These are phyloP conservation scores for Gastrophryne carolinensis DNA, from an alignment of 2,797 vertebrate genomes.

Conservation along the genomic window DNA sequence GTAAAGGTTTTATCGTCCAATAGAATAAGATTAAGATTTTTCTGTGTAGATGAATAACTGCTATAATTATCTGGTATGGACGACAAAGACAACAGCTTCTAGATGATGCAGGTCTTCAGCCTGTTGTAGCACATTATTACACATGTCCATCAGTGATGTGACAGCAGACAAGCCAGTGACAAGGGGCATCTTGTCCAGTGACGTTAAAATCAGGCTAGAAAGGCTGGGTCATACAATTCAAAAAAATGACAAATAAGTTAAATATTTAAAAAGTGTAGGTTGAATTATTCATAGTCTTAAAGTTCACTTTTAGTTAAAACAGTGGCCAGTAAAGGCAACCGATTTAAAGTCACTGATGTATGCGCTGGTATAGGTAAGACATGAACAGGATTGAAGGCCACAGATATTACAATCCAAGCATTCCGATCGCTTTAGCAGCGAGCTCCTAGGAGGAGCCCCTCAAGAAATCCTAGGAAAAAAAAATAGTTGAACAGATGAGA, in stretches of 20 bases:
- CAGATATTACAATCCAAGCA: slow-evolving; percentile 34
- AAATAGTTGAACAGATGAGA: not conserved
- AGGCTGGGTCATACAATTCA: not conserved
- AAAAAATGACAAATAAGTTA: slow-evolving; percentile 28
- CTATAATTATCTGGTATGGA: not conserved
- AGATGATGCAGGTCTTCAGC: not conserved
- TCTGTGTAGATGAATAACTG: too few species aligned
- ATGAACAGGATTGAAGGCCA: slow-evolving; percentile 46
- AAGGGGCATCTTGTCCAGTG: not conserved
- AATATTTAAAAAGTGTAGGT: slow-evolving; percentile 30
- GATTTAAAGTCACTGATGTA: slow-evolving; percentile 24
- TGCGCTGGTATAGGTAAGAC: slow-evolving; percentile 26
- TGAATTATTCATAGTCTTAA: slow-evolving; percentile 2
- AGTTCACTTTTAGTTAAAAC: slow-evolving; percentile 23
- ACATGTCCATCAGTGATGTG: not conserved
- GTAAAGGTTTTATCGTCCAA: too few species aligned
- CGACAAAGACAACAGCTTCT: not conserved
- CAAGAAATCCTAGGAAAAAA: not conserved
- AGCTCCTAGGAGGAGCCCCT: slow-evolving; percentile 4
- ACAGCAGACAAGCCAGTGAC: not conserved
- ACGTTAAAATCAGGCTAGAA: not conserved
- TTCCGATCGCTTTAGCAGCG: slow-evolving; percentile 41
- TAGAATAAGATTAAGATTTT: too few species aligned
- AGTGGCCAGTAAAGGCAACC: not conserved
- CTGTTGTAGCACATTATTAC: not conserved